Conservation (phyloP, 2,888 invertebrate genomes). For the Tricholauxania praeusta region DNA sequence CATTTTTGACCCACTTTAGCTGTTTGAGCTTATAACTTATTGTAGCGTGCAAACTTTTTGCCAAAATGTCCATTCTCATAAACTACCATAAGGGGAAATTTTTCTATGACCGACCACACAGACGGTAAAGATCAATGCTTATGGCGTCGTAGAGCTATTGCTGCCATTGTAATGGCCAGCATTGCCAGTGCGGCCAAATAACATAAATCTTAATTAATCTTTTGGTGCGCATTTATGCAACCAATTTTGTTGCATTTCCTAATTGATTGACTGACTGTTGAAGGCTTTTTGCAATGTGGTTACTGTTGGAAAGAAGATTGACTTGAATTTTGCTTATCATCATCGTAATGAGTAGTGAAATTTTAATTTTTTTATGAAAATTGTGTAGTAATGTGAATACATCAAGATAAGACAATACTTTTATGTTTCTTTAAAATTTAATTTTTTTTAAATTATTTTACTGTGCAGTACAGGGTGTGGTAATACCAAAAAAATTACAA, state of each 20-base stretch:
- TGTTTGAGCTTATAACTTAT: conserved; percentile 3
- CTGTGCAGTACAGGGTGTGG: too few relatives aligned
- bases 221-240: conserved; percentile 11
- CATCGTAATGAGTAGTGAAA: too few relatives aligned
- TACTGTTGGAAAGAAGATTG: too few relatives aligned
- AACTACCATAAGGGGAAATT: conserved; percentile 13
- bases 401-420: too few relatives aligned
- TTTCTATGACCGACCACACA: conserved; percentile 11
- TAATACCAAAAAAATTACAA: too few relatives aligned
- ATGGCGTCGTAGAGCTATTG: neutral
- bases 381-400: too few relatives aligned
- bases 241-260: neutral
- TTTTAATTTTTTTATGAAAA: too few relatives aligned
- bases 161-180: conserved; percentile 5
- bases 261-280: conserved; percentile 7
- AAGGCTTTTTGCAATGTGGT: conserved; percentile 3
- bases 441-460: too few relatives aligned
- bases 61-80: conserved; percentile 24
- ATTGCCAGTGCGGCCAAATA: conserved; percentile 10
- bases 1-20: neutral
- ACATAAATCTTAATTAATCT: conserved; percentile 30
- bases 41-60: neutral
- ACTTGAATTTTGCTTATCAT: too few relatives aligned
- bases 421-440: too few relatives aligned
- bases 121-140: neutral